These are phyloP conservation scores for Aporophyla nigra DNA, from an alignment of 2,888 invertebrate species.

Conservation along the genomic window DNA sequence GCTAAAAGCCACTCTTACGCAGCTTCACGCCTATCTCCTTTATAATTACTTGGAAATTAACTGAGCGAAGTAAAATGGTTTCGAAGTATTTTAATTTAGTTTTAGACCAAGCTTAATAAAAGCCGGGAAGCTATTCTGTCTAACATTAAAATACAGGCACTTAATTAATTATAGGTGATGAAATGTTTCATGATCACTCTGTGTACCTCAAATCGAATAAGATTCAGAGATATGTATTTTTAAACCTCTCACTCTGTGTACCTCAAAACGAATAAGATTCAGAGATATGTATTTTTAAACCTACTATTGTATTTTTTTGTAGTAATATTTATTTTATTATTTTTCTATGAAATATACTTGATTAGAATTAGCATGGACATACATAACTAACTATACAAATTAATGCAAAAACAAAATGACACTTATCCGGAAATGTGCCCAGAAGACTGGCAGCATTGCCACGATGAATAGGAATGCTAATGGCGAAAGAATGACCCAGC, in stretches of 20 bases:
- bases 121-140: not conserved
- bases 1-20: slow-evolving; percentile 66
- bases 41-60: slow-evolving; percentile 63
- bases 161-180: slow-evolving; percentile 10
- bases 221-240: slow-evolving; percentile 11
- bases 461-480: no score
- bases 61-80: slow-evolving; percentile 49
- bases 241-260: not conserved
- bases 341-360: no score
- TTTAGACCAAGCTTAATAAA: slow-evolving; percentile 36
- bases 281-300: slow-evolving; percentile 1
- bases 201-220: not conserved
- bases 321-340: no score
- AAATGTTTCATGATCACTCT: slow-evolving; percentile 2
- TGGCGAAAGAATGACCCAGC: no score
- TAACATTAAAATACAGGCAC: not conserved
- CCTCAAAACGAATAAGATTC: not conserved
- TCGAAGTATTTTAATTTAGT: slow-evolving; percentile 40
- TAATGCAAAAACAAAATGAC: no score
- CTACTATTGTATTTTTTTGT: not conserved
- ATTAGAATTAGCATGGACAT: no score
- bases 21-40: slow-evolving; percentile 64
- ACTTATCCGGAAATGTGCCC: no score
- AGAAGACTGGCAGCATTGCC: no score
- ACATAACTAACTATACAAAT: no score